phyloP scores from a whole-genome alignment of 2,888 invertebrate genomes.

The Stenotaenia linearis region DNA sequence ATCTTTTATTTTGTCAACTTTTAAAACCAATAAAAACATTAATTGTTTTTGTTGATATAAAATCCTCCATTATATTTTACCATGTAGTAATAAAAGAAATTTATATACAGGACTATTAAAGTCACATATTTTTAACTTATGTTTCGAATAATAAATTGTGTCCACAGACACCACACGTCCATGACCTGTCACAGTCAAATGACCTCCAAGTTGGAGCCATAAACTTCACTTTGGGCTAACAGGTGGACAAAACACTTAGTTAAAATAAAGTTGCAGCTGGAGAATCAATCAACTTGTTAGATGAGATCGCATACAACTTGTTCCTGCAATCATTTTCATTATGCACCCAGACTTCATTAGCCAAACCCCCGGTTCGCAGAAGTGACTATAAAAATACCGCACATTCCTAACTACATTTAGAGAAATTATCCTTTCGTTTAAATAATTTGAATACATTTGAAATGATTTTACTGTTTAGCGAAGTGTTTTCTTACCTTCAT shows the following conservation, averaged over 20 bases:
- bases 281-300: neutral
- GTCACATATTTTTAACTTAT: neutral
- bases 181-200: slow-evolving; percentile 4
- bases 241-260: neutral
- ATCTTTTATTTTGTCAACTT: neutral
- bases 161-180: neutral
- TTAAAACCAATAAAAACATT: too few relatives aligned
- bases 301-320: neutral
- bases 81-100: neutral
- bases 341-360: neutral
- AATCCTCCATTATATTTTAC: neutral
- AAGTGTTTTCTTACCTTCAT: neutral
- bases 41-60: neutral
- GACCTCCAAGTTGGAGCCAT: neutral
- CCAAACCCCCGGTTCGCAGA: neutral
- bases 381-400: neutral
- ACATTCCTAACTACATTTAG: too few relatives aligned
- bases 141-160: neutral
- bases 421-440: neutral
- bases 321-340: neutral
- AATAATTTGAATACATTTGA: neutral
- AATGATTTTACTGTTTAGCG: neutral
- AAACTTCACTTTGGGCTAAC: neutral
- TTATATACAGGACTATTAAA: neutral
- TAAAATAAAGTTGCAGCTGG: neutral